Base-by-base conservation (phyloP, 1,140 invertebrate genomes). In the Formica exsecta region DNA sequence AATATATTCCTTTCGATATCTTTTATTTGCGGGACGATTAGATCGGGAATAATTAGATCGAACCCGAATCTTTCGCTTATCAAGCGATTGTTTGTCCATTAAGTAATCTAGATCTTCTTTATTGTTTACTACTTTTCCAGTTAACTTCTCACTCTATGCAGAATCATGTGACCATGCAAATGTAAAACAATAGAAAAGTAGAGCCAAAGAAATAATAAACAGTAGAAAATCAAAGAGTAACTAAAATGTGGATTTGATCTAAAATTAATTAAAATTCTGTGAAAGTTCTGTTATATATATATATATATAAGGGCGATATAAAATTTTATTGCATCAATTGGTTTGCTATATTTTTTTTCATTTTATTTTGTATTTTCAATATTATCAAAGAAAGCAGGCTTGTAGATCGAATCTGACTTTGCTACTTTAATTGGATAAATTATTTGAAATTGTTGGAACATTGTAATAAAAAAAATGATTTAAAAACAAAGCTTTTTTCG, bases 261-360 rank as follows among this genome's bases (percentile, higher is more conserved):
- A 36, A 16, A 81, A 54, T 79, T 16, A 22, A 16, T 62, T 77
- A 38, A 54, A 65, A 38, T 66, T 65, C 16, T 38, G 51, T 41
- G 3, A 51, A 77, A 22, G 3, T 41, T 79, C 19, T 66, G 51
- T 38, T 29, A 29, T 29, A 29, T 29, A 29, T 36, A 76, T 48
- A n/a, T 36, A 29, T 32, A 32, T 22, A 22, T 22, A 57, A 1
- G 22, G 1, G n/a, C 11, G 9, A 32, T 32, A 71, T 32, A 71
- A 71, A 29, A 71, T 51, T 51, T 71, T 71, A 71, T 22, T 59
- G 3, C 54, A 59, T 5, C 16, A 19, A 51, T 51, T 19, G n/a
- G 3, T n/a, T 59, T n/a, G 19, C 0, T 22, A n/a, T 22, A n/a
- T 29, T 19, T 73, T 11, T 32, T 36, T 54, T 19, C 36, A 29